Conservation (phyloP, 2,888 invertebrate genomes). For the Thera britannica region DNA sequence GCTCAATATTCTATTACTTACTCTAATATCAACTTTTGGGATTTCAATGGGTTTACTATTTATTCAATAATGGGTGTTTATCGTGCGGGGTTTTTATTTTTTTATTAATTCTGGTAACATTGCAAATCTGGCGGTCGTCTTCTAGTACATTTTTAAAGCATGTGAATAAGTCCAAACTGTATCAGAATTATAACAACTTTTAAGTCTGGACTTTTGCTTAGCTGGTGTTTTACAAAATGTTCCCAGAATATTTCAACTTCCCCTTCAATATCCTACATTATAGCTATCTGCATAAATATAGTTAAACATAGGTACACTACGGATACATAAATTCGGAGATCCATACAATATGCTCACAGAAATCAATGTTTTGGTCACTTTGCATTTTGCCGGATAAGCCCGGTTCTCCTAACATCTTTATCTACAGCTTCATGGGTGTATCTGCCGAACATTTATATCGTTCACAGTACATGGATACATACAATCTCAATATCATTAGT, state of each 20-base stretch:
- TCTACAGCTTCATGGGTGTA: neutral
- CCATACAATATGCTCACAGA: conserved; percentile 30
- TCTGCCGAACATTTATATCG: neutral
- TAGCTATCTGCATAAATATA: conserved; percentile 30
- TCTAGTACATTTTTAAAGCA: neutral
- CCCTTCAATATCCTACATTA: conserved; percentile 17
- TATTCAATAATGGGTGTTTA: conserved; percentile 23
- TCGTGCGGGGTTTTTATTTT: conserved; percentile 27
- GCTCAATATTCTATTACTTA: conserved; percentile 15
- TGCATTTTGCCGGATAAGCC: neutral
- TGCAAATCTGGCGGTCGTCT: neutral
- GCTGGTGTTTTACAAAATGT: conserved; percentile 6
- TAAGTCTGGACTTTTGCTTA: neutral
- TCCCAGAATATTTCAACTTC: conserved; percentile 23
- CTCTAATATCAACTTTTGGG: conserved; percentile 37
- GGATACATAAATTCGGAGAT: conserved; percentile 43
- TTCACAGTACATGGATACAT: neutral
- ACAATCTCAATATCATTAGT: neutral
- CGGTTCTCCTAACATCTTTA: conserved; percentile 1
- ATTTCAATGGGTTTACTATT: conserved; percentile 31
- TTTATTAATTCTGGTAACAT: conserved; percentile 25
- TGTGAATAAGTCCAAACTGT: neutral
- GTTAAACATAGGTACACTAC: conserved; percentile 19
- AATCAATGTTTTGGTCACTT: conserved; percentile 33
- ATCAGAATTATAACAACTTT: neutral